These are phyloP conservation scores for Ammodramus savannarum DNA, from an alignment of 2,113 vertebrate genomes.

Conservation along the genomic window DNA sequence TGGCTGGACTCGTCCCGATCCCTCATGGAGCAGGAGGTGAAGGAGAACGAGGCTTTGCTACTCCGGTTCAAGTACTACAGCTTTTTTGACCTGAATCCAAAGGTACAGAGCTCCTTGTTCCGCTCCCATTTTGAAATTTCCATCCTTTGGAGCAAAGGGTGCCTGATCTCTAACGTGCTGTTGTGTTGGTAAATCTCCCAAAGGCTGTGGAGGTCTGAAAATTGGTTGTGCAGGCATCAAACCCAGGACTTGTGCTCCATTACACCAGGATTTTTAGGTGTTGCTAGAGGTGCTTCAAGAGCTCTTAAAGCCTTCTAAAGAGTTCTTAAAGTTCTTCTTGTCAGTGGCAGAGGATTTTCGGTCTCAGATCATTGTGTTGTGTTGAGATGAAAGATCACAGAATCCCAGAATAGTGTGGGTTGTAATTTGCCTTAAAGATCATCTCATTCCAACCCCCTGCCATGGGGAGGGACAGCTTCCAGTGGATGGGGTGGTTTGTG, in stretches of 20 bases:
- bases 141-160: neutral
- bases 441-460: neutral
- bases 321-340: no score
- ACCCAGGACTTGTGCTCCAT: neutral
- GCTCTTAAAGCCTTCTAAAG: neutral
- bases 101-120: slow-evolving; percentile 77
- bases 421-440: neutral
- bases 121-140: neutral
- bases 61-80: slow-evolving; percentile 99
- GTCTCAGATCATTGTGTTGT: fast-evolving
- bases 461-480: neutral
- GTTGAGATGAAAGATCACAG: neutral
- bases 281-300: neutral
- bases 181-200: neutral
- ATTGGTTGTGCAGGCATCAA: neutral
- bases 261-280: fast-evolving
- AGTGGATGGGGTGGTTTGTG: neutral
- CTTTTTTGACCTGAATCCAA: slow-evolving; percentile 99
- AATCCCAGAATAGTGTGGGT: neutral
- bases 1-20: slow-evolving; percentile 98
- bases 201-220: fast-evolving
- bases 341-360: neutral
- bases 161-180: fast-evolving
- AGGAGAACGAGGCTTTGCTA: slow-evolving; percentile 95
- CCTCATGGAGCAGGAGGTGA: slow-evolving; percentile 98